Conservation (phyloP, 2,888 invertebrate genomes). For the Thysanoteuthis rhombus region DNA sequence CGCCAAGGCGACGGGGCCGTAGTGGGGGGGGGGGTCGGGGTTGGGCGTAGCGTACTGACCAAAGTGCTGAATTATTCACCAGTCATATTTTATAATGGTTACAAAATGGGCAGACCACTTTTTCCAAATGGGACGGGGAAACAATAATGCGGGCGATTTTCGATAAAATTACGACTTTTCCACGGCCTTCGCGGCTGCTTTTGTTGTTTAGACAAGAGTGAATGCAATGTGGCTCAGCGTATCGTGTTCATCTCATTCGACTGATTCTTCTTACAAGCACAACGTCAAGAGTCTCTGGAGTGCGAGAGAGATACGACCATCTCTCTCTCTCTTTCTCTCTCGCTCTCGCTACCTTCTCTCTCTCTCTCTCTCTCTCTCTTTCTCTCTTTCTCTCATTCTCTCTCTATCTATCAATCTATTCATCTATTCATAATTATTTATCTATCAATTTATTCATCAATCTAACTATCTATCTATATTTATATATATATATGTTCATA, state of each 20-base stretch:
- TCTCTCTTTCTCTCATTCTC: background rate
- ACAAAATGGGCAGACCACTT: background rate
- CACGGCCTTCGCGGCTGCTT: background rate
- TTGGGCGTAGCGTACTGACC: background rate
- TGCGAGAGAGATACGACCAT: background rate
- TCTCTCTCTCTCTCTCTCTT: background rate
- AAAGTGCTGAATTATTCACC: constrained; percentile 12
- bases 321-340: background rate
- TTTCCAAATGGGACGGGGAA: background rate
- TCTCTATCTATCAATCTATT: background rate
- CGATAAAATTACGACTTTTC: background rate
- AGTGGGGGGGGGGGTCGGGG: background rate
- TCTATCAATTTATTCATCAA: background rate
- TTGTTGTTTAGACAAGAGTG: no score
- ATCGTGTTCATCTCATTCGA: no score
- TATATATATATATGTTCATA: no score
- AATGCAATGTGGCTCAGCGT: no score
- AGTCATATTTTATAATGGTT: background rate
- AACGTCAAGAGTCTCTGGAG: no score
- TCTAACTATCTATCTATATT: background rate
- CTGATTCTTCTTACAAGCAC: no score
- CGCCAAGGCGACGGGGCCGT: background rate
- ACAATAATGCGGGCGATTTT: background rate
- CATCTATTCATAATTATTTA: background rate
- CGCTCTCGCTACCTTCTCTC: background rate